These are phyloP conservation scores for Notarius lentiginosus DNA, from an alignment of 2,113 vertebrate species.

Conservation along the genomic window DNA sequence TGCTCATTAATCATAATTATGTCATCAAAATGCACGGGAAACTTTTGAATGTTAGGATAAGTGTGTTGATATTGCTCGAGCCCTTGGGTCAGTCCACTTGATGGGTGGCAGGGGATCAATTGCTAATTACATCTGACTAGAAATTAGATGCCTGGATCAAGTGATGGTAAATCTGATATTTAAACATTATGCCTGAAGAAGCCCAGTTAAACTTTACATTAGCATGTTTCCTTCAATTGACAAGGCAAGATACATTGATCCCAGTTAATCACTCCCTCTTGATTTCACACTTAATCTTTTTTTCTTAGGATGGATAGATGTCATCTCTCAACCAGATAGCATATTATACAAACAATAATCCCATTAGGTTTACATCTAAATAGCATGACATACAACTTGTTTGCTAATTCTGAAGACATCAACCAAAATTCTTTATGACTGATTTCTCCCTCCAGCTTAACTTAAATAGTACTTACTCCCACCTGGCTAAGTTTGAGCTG, in stretches of 20 bases:
- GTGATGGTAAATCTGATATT: slow-evolving; percentile 42
- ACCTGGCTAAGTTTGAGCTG: neutral
- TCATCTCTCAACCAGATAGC: neutral
- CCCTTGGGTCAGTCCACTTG: slow-evolving; percentile 47
- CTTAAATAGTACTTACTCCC: neutral
- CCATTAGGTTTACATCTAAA: neutral
- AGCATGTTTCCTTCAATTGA: neutral
- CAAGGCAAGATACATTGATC: neutral
- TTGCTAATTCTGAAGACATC: neutral
- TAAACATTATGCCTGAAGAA: slow-evolving; percentile 20
- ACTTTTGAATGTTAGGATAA: slow-evolving; percentile 66
- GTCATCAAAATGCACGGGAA: slow-evolving; percentile 69
- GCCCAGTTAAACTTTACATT: slow-evolving; percentile 28
- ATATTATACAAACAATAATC: neutral
- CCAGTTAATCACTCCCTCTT: slow-evolving; percentile 7
- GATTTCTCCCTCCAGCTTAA: neutral
- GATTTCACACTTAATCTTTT: neutral
- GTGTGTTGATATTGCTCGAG: slow-evolving; percentile 47
- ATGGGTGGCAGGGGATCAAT: slow-evolving; percentile 38
- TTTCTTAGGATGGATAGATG: neutral
- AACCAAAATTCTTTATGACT: neutral
- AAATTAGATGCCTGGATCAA: slow-evolving; percentile 38
- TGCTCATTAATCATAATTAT: slow-evolving; percentile 71
- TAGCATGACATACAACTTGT: neutral
- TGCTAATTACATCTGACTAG: slow-evolving; percentile 50